These are phyloP conservation scores for Hippasteria phrygiana DNA, from an alignment of 53 echinoderm and acorn worm species.

Conservation along the genomic window DNA sequence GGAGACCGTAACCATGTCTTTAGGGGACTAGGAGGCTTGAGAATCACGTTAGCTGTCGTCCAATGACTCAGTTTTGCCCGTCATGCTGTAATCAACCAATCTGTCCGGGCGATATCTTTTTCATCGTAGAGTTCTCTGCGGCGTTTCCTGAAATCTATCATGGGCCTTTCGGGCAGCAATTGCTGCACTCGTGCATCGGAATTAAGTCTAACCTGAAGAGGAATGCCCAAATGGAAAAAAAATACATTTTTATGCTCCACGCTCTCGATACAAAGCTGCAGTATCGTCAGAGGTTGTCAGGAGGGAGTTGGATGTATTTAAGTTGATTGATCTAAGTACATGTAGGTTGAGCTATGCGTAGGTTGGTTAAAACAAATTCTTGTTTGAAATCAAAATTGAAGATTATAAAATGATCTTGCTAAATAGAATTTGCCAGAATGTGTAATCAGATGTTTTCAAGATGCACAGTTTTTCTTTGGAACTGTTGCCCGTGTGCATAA, in stretches of 20 bases:
- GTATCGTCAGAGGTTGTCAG: background rate
- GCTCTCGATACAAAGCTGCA: background rate
- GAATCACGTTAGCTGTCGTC: background rate
- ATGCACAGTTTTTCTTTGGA: background rate
- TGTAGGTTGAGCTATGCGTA: too few species aligned
- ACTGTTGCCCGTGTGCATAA: background rate
- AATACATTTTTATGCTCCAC: background rate
- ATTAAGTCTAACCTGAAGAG: background rate
- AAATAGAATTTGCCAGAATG: too few species aligned
- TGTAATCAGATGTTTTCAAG: too few species aligned
- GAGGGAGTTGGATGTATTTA: background rate
- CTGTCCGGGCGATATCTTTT: background rate
- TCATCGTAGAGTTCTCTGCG: background rate
- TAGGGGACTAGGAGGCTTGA: background rate
- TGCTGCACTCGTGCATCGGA: background rate
- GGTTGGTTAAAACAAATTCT: too few species aligned
- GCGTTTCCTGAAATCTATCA: slow-evolving; percentile 38
- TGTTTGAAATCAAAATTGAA: too few species aligned
- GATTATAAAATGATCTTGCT: too few species aligned
- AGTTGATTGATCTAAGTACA: too few species aligned
- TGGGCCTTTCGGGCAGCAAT: background rate
- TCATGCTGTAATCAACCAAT: background rate
- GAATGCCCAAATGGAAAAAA: background rate
- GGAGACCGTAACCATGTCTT: background rate
- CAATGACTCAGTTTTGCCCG: background rate